Evolutionary conservation across 2,888 invertebrate species (phyloP).

Genomic region (Epinotia bilunana): DNA sequence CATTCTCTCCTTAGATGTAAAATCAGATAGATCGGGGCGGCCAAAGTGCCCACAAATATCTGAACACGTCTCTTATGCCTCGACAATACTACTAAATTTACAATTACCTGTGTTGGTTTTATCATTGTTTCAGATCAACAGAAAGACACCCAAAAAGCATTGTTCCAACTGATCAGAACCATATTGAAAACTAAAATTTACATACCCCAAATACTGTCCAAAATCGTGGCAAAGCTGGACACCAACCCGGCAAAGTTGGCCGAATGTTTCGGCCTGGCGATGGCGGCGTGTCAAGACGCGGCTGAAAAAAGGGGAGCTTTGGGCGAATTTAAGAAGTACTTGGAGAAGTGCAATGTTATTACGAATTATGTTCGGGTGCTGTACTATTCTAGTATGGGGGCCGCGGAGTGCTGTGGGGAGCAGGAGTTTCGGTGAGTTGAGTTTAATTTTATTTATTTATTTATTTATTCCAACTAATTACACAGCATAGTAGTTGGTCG

Average conservation of each 20-base stretch:
- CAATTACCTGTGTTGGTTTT: neutral
- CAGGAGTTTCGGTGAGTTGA: conserved; percentile 57
- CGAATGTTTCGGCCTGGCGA: conserved; percentile 56
- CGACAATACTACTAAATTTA: too few species aligned
- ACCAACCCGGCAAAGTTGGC: conserved; percentile 49
- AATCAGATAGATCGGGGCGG: too few species aligned
- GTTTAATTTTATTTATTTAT: too few species aligned
- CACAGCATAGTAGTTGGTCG: too few species aligned
- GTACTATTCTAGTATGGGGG: conserved; percentile 56
- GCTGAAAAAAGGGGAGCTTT: conserved; percentile 39
- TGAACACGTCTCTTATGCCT: too few species aligned
- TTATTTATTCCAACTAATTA: too few species aligned
- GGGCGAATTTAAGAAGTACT: conserved; percentile 51
- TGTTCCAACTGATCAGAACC: conserved; percentile 50
- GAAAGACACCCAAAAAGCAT: conserved; percentile 46
- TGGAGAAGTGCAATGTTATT: conserved; percentile 50
- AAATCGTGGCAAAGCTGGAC: conserved; percentile 47
- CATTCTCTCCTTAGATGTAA: too few species aligned
- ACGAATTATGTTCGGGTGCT: conserved; percentile 60
- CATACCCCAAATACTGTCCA: conserved; percentile 54
- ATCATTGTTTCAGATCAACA: conserved; percentile 40
- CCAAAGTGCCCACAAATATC: too few species aligned
- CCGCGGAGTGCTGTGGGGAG: conserved; percentile 56
- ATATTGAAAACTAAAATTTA: conserved; percentile 54
- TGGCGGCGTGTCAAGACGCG: conserved; percentile 49